Percentiles rank a stretch among this genome's conserved stretches.
phyloP scores from a whole-genome alignment of 2,888 invertebrate genomes.

The Therioaphis trifolii region DNA sequence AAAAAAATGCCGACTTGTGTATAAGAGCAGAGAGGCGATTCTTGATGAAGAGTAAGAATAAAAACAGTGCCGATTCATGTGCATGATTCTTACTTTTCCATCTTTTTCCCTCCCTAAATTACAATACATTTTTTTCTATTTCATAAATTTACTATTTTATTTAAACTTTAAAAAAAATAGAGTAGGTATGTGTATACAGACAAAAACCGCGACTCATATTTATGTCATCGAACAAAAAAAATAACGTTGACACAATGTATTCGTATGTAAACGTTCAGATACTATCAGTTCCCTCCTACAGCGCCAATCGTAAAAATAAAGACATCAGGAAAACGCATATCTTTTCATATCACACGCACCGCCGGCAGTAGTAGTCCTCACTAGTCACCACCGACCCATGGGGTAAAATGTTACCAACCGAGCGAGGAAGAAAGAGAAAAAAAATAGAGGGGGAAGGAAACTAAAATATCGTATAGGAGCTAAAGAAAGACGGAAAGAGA shows the following conservation, averaged over 20 bases:
- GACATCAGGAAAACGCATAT: constrained; percentile 22
- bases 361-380: not conserved
- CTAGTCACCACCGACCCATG: constrained; percentile 1
- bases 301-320: constrained; percentile 12
- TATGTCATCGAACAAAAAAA: not conserved
- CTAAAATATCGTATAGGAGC: too few relatives aligned
- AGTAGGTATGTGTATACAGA: too few relatives aligned
- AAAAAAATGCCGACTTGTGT: not conserved
- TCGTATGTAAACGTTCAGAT: too few relatives aligned
- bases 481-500: not conserved
- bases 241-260: too few relatives aligned
- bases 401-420: constrained; percentile 28
- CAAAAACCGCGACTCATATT: not conserved
- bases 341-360: constrained; percentile 15
- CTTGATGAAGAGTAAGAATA: too few relatives aligned
- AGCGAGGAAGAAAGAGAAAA: not conserved
- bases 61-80: too few relatives aligned
- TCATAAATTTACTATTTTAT: too few relatives aligned
- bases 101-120: too few relatives aligned
- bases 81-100: too few relatives aligned
- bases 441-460: not conserved
- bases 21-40: not conserved
- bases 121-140: too few relatives aligned
- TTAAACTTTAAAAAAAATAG: too few relatives aligned
- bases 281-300: constrained; percentile 12